These are phyloP conservation scores for Hapalemur alaotrensis DNA, from an alignment of 2,797 vertebrate species.

Conservation along the genomic window DNA sequence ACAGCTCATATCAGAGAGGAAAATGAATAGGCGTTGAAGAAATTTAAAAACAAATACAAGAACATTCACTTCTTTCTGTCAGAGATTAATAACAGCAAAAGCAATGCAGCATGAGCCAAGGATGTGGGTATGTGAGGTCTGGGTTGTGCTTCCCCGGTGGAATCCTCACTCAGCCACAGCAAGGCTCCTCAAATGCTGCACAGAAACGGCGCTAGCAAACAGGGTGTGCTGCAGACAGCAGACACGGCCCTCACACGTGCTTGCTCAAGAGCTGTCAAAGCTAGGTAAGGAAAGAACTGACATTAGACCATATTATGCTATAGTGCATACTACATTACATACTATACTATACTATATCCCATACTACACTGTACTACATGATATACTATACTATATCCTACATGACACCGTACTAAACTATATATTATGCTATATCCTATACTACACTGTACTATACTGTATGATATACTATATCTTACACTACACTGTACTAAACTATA, in stretches of 20 bases:
- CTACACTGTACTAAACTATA: neutral
- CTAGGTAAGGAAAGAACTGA: neutral
- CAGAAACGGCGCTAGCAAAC: neutral
- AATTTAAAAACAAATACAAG: neutral
- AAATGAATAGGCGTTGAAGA: neutral
- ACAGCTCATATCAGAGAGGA: neutral
- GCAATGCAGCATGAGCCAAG: neutral
- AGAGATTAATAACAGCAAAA: neutral
- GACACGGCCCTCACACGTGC: fast-evolving
- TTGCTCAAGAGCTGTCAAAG: neutral
- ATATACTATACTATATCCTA: too few species aligned
- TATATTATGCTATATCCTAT: too few species aligned
- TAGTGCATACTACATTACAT: too few species aligned
- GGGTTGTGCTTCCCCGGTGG: neutral
- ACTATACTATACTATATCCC: neutral
- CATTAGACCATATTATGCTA: neutral
- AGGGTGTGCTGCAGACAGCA: fast-evolving
- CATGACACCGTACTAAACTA: too few species aligned
- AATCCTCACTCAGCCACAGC: neutral
- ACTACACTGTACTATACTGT: neutral
- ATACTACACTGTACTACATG: too few species aligned
- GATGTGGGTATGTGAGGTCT: neutral
- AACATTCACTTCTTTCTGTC: neutral
- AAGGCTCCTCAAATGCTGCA: neutral
- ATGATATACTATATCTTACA: neutral